Base-by-base conservation (phyloP, 2,888 invertebrate species). In the Allygus modestus region DNA sequence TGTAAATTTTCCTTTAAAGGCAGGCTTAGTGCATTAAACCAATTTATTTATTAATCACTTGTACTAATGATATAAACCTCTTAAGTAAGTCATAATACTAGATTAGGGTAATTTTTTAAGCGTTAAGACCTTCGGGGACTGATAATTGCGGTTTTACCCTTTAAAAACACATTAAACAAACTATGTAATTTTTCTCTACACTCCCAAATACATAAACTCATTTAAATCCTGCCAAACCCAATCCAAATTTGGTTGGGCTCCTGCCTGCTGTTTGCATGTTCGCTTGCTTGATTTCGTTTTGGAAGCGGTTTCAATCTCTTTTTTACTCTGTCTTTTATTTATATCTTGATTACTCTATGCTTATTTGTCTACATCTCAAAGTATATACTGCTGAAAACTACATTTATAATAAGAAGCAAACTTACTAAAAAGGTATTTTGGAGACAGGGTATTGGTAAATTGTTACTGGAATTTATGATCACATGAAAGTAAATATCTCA, bases 241-340 rank as follows among this genome's bases (percentile, higher is more conserved):
- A 73, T 81, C 65, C 43, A 17, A n/a, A n/a, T 41, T 5, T 81
- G 43, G 65, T 33, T 41, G 61, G 43, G 65, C 43, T 79, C 5
- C 61, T 58, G 43, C 43, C 61, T 61, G 81, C 41, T 43, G 11
- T 51, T 17, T 71, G 71, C 65, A 71, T 71, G 65, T 28, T 23
- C 37, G 31, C 43, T 65, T 33, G 33, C 37, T 81, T 23, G 83
- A 31, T 83, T 84, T 87, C 75, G 71, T 86, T 83, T 86, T 87
- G 87, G 84, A 86, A 84, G 86, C 85, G 84, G 85, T 83, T 82
- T 84, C 33, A 43, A 51, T 82, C 33, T 87, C 86, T 85, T 54
- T 75, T 84, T 81, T 75, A 58, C 31, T 65, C 65, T 65, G 65
- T 65, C 65, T 28, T 65, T 65, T 28, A 31, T 65, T 65, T 65